These are phyloP conservation scores for Peromyscus nudipes DNA, from an alignment of 2,797 vertebrate species.

Conservation along the genomic window DNA sequence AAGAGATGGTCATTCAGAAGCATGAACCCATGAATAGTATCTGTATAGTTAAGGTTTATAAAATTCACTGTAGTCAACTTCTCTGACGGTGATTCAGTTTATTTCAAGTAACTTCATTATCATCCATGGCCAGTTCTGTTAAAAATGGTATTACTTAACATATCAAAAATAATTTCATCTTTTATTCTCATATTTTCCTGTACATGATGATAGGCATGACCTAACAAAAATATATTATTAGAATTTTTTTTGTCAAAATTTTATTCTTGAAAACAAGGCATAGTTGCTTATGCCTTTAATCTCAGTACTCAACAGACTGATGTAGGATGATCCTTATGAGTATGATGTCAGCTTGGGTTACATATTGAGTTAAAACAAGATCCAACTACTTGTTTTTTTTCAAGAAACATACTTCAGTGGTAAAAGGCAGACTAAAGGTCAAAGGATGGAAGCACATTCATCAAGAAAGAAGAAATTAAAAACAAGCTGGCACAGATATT, in stretches of 20 bases:
- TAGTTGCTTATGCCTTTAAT: neutral
- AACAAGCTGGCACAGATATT: neutral
- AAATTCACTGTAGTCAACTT: neutral
- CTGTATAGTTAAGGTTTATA: neutral
- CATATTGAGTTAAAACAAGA: neutral
- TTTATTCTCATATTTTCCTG: neutral
- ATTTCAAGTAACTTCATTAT: slow-evolving; percentile 17
- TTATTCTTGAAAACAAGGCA: neutral
- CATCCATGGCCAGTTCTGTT: neutral
- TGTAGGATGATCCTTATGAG: too few relatives aligned
- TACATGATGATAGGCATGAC: neutral
- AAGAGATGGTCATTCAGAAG: slow-evolving; percentile 26
- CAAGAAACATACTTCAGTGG: neutral
- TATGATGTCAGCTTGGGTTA: neutral
- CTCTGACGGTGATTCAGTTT: neutral
- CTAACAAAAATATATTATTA: neutral
- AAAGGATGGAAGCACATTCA: neutral
- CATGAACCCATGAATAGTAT: neutral
- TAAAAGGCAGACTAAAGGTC: neutral
- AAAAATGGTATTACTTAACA: neutral
- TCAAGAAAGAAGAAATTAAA: neutral
- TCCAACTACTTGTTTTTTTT: too few relatives aligned
- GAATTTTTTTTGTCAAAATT: slow-evolving; percentile 17
- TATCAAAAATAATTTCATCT: neutral
- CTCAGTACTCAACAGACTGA: neutral